These are phyloP conservation scores for Zelleria hepariella DNA, from an alignment of 2,888 invertebrate genomes.

Conservation along the genomic window DNA sequence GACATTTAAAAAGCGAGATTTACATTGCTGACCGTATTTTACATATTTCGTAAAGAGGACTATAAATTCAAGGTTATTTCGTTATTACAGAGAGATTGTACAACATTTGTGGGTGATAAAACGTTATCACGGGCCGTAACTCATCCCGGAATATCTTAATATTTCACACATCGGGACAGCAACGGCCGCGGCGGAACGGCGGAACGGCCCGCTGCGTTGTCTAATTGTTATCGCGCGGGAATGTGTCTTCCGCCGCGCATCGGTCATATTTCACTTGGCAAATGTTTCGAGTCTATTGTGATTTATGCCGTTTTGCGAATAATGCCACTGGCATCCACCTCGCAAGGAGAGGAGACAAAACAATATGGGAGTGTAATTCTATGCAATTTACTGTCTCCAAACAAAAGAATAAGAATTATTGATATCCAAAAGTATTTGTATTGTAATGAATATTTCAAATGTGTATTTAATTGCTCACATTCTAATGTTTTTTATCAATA, in stretches of 20 bases:
- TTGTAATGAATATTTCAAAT: no score
- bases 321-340: neutral
- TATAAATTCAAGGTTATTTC: conserved; percentile 63
- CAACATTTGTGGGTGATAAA: conserved; percentile 57
- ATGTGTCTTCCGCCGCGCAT: neutral
- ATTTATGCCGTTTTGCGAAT: neutral
- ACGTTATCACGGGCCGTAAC: conserved; percentile 48
- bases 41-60: conserved; percentile 56
- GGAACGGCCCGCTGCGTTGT: neutral
- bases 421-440: no score
- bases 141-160: conserved; percentile 44
- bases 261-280: neutral
- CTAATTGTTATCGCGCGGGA: conserved; percentile 2
- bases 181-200: neutral
- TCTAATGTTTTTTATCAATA: neutral
- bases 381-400: neutral
- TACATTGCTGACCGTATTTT: conserved; percentile 36
- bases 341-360: neutral
- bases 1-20: neutral
- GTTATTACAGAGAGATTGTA: conserved; percentile 60
- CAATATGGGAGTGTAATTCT: neutral
- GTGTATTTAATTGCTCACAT: no score
- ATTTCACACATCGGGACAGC: conserved; percentile 34
- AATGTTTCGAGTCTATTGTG: neutral
- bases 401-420: no score